Evolutionary conservation across 2,797 vertebrate species (phyloP).

Genomic region (Eleutherodactylus coqui): DNA sequence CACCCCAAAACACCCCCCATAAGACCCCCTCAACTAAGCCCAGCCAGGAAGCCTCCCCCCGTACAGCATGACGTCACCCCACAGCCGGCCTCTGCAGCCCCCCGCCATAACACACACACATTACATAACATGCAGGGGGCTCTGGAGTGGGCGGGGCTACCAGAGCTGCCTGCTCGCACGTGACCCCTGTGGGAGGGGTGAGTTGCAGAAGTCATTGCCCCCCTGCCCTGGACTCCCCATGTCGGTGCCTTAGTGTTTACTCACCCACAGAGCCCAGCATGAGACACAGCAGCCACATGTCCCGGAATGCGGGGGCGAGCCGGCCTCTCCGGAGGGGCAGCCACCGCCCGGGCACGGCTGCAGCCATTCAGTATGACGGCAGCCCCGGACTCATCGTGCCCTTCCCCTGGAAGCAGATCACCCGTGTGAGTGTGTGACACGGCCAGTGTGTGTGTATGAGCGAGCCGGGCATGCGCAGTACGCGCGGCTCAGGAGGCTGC

Average conservation of each 20-base stretch:
- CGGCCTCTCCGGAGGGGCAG: not conserved
- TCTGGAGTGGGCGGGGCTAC: not conserved
- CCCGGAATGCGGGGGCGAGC: conserved; percentile 1
- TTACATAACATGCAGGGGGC: not conserved
- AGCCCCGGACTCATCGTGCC: conserved; percentile 32
- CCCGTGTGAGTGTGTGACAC: conserved; percentile 28
- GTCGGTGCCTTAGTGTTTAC: not conserved
- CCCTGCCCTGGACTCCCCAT: too few species aligned
- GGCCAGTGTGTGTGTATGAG: conserved; percentile 15
- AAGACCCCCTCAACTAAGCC: too few species aligned
- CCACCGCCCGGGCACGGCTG: not conserved
- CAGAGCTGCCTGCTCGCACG: not conserved
- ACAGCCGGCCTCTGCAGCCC: too few species aligned
- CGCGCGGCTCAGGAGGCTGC: not conserved
- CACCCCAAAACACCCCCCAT: too few species aligned
- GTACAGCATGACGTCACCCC: too few species aligned
- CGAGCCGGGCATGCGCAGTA: conserved; percentile 32
- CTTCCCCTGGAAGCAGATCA: conserved; percentile 13
- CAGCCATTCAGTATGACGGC: conserved; percentile 23
- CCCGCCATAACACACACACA: too few species aligned
- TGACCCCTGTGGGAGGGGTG: not conserved
- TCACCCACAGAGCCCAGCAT: conserved; percentile 55
- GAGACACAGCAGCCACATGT: conserved; percentile 58
- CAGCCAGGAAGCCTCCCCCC: too few species aligned
- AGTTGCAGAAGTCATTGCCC: not conserved